These are phyloP conservation scores for Melipona beecheii DNA, from an alignment of 2,888 invertebrate genomes.

Conservation along the genomic window DNA sequence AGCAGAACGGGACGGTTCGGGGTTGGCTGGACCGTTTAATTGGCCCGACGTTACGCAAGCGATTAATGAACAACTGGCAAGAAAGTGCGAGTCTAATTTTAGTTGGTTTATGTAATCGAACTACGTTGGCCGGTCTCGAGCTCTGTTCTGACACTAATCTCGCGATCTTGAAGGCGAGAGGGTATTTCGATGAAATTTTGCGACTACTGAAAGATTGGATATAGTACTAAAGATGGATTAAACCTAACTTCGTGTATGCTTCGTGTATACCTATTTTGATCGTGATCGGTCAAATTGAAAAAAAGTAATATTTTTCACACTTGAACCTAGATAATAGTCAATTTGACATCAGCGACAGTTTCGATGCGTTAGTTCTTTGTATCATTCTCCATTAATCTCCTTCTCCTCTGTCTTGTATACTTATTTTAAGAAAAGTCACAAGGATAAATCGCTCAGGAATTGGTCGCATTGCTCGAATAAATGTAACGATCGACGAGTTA, in stretches of 20 bases:
- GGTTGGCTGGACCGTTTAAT: background rate
- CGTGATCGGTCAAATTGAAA: too few species aligned
- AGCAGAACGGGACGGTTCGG: background rate
- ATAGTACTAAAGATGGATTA: background rate
- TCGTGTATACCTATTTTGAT: too few species aligned
- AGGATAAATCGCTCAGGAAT: too few species aligned
- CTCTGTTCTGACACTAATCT: background rate
- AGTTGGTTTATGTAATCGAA: background rate
- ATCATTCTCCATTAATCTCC: too few species aligned
- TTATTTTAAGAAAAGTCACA: too few species aligned
- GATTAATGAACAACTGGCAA: background rate
- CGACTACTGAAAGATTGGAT: background rate
- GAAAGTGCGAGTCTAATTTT: too few species aligned
- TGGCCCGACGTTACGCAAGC: conserved; percentile 2
- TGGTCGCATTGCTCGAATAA: background rate
- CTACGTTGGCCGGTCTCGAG: background rate
- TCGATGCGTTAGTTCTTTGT: too few species aligned
- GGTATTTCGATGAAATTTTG: background rate
- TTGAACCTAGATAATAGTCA: too few species aligned
- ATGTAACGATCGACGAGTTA: background rate
- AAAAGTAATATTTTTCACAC: too few species aligned
- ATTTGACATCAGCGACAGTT: too few species aligned
- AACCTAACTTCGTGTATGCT: too few species aligned
- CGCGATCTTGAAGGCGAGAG: background rate
- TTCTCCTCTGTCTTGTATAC: too few species aligned